Evolutionary conservation across 2,113 vertebrate genomes (phyloP), one percentile per base, ranked within the genome.

Genomic region (Agelaius phoeniceus): DNA sequence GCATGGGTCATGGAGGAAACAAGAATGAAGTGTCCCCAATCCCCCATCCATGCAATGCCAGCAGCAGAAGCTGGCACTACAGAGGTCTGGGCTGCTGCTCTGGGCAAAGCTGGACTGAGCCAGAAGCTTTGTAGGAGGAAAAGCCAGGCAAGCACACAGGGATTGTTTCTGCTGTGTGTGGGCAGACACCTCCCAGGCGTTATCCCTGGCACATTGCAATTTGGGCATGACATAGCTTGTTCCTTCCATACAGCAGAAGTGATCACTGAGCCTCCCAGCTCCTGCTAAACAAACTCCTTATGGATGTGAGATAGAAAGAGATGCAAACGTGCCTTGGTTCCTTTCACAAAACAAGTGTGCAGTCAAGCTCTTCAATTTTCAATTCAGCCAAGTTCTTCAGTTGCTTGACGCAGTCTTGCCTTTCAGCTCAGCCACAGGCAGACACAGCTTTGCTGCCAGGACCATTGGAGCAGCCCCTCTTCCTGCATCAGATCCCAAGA

Each of bases 361-460:
- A n/a, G 74, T 57, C 35, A 35, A 39, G 44, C 33, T 68, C 39
- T 43, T 87, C 18, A 74, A 39, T 59, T 75, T 46, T 90, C 18
- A 78, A 39, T 59, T 75, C 74, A 72, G 67, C 19, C 20, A 58
- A 87, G 51, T 6, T 17, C 43, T 79, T 55, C 49, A 54, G 9
- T 27, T 49, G 35, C 73, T 69, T 0, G 0, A 23, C 24, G 77
- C 21, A 7, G n/a, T 23, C 28, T 63, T 0, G 1, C 65, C 68
- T 52, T 76, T 48, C 31, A n/a, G 67, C 49, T 88, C 72, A 41
- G 58, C 39, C 14, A 18, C 19, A 9, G 46, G 43, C 62, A 39
- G 93, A 15, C 44, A 27, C 18, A 46, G 79, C 59, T 76, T 33
- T 0, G 1, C 55, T 92, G 61, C 33, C 74, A 74, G 65, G 35